Conservation (phyloP, 2,113 vertebrate genomes). For the Irena cyanogastra region DNA sequence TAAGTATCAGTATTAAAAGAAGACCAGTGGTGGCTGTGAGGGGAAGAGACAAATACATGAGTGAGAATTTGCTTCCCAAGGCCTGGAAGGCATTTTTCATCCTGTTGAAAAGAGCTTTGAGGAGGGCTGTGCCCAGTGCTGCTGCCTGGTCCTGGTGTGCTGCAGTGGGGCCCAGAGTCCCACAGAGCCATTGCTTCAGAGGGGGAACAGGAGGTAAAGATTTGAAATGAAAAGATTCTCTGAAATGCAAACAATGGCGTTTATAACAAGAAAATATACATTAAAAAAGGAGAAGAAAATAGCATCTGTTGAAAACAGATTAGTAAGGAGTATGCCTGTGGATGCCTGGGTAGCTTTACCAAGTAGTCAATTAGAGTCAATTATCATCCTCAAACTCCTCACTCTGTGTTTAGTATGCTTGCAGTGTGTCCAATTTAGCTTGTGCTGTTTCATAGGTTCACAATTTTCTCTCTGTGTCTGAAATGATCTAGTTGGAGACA, state of each 20-base stretch:
- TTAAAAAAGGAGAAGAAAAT: slow-evolving; percentile 38
- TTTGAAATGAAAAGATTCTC: background rate
- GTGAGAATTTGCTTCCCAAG: background rate
- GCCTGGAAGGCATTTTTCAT: background rate
- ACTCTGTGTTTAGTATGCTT: slow-evolving; percentile 22
- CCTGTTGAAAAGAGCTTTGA: background rate
- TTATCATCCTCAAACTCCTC: slow-evolving; percentile 32
- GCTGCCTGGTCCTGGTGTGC: background rate
- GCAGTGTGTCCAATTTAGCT: slow-evolving; percentile 18
- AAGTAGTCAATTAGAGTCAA: slow-evolving; percentile 42
- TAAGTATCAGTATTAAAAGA: background rate
- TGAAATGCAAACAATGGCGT: background rate
- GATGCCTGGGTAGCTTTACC: slow-evolving; percentile 31
- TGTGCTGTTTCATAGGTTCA: slow-evolving; percentile 5
- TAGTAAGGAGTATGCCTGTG: background rate
- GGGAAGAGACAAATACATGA: background rate
- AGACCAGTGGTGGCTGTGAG: background rate
- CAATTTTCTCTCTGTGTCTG: slow-evolving; percentile 48
- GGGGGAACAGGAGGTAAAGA: background rate
- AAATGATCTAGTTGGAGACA: slow-evolving; percentile 50
- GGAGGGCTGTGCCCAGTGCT: background rate
- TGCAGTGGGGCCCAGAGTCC: background rate
- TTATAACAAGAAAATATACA: slow-evolving; percentile 7
- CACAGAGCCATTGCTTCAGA: background rate
- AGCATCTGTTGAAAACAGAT: slow-evolving; percentile 5